Conservation (phyloP, 2,113 vertebrate genomes). For the Gasterosteus aculeatus region DNA sequence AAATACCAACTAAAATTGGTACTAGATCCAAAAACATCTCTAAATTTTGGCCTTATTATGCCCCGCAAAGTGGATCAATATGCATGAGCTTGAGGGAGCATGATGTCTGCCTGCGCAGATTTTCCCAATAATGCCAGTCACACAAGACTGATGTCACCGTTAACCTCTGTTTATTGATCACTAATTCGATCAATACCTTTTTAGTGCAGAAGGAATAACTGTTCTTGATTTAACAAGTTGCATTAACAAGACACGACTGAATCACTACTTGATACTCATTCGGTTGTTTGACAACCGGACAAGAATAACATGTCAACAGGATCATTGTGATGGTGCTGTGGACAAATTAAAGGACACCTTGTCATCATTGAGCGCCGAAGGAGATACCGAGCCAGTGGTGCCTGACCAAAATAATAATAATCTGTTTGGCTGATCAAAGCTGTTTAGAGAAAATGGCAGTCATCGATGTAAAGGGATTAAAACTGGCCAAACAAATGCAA, state of each 20-base stretch:
- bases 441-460: not conserved
- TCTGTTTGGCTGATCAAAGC: not conserved
- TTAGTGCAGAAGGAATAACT: not conserved
- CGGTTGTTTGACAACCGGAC: not conserved
- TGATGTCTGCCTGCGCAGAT: not conserved
- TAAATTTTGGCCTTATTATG: not conserved
- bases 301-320: not conserved
- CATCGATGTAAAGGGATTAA: not conserved
- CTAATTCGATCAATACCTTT: constrained; percentile 2
- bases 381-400: not conserved
- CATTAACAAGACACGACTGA: not conserved
- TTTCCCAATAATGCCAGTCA: not conserved
- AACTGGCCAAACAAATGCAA: not conserved
- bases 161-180: not conserved
- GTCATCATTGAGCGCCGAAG: not conserved
- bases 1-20: not conserved
- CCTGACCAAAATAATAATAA: not conserved
- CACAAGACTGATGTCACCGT: not conserved
- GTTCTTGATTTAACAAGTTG: not conserved
- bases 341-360: not conserved
- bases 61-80: not conserved
- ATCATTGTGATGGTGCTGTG: not conserved
- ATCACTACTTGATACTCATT: not conserved
- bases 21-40: constrained; percentile 2
- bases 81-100: not conserved